phyloP scores from a whole-genome alignment of 2,113 vertebrate species.

The Hiodon tergisus region DNA sequence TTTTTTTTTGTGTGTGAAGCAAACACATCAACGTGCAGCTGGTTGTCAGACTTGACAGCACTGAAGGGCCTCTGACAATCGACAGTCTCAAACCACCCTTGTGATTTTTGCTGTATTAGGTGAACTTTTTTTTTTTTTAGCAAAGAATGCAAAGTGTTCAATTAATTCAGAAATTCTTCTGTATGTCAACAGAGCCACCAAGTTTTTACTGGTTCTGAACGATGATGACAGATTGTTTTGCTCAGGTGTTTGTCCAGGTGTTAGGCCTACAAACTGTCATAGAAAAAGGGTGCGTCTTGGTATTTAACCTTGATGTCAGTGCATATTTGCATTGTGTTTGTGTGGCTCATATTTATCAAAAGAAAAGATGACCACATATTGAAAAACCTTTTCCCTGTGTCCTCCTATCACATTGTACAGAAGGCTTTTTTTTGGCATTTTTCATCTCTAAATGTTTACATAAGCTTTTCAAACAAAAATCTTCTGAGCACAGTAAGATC shows the following conservation, averaged over 20 bases:
- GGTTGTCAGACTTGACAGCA: constrained; percentile 2
- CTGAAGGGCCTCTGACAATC: neutral
- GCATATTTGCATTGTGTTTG: constrained; percentile 53
- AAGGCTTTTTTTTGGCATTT: constrained; percentile 26
- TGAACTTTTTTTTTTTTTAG: constrained; percentile 2
- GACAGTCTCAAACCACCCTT: neutral
- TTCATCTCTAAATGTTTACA: constrained; percentile 29
- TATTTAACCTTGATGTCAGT: constrained; percentile 51
- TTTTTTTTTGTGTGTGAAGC: neutral
- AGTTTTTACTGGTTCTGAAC: constrained; percentile 70
- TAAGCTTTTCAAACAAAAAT: constrained; percentile 32
- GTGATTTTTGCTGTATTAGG: constrained; percentile 15
- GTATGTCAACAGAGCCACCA: constrained; percentile 62
- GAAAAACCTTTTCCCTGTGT: constrained; percentile 33
- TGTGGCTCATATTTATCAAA: constrained; percentile 47
- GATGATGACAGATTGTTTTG: constrained; percentile 73
- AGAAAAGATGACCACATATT: constrained; percentile 59
- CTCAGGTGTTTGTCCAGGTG: constrained; percentile 77
- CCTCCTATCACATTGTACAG: constrained; percentile 9
- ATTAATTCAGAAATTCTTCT: constrained; percentile 73
- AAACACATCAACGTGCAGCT: neutral
- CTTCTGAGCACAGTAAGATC: constrained; percentile 26
- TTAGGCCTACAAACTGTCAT: constrained; percentile 65
- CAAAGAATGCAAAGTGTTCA: constrained; percentile 66
- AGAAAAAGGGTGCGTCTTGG: constrained; percentile 59